These are phyloP conservation scores for Lampris incognitus DNA, from an alignment of 2,113 vertebrate species.

Conservation along the genomic window DNA sequence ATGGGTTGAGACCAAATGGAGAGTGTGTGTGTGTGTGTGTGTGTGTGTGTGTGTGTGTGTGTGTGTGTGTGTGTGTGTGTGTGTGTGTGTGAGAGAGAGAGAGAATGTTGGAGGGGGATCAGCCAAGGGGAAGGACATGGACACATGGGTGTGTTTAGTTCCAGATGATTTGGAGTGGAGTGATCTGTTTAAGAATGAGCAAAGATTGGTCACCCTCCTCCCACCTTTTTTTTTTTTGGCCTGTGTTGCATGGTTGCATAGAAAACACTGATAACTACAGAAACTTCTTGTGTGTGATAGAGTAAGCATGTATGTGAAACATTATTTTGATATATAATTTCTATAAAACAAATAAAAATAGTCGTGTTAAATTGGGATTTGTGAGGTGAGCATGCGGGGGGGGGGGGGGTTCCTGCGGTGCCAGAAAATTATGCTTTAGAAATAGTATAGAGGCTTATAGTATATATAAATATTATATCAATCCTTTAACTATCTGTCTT, in stretches of 20 bases:
- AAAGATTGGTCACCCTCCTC: slow-evolving; percentile 38
- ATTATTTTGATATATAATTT: neutral
- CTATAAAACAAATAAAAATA: too few species aligned
- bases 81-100: slow-evolving; percentile 7
- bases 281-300: neutral
- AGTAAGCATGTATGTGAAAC: neutral
- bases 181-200: slow-evolving; percentile 59
- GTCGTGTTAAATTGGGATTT: too few species aligned
- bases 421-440: too few species aligned
- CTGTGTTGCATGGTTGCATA: neutral
- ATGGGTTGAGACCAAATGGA: slow-evolving; percentile 21
- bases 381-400: too few species aligned
- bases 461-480: too few species aligned
- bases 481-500: too few species aligned
- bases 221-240: slow-evolving; percentile 21
- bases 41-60: neutral
- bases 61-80: slow-evolving; percentile 28
- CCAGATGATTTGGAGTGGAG: slow-evolving; percentile 61
- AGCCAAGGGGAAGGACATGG: slow-evolving; percentile 21
- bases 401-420: too few species aligned
- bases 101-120: neutral
- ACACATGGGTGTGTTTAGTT: slow-evolving; percentile 75
- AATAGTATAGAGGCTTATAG: too few species aligned
- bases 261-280: too few species aligned
- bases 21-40: slow-evolving; percentile 23